A percentile compares a stretch with the other conserved stretches of the same genome.
These are phyloP conservation scores for Channallabes apus DNA, from an alignment of 2,797 vertebrate genomes.

Conservation along the genomic window DNA sequence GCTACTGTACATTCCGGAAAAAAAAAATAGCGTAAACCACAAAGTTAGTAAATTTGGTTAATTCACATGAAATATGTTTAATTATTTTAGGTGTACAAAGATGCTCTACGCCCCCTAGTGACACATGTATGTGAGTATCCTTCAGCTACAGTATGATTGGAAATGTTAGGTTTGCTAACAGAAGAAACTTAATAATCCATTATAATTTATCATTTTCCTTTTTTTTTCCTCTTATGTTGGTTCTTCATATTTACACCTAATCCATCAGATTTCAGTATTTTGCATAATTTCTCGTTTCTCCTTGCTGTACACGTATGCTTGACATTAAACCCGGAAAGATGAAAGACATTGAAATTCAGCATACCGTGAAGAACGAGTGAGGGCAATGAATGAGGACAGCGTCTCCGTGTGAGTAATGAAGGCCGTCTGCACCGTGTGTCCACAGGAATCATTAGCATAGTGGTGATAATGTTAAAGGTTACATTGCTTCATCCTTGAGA, in stretches of 20 bases:
- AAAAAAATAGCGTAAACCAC: too few relatives aligned
- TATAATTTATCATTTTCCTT: too few relatives aligned
- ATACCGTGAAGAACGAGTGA: not conserved
- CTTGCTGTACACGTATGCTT: not conserved
- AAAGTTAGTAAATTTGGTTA: too few relatives aligned
- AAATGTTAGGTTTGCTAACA: not conserved
- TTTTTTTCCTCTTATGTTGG: too few relatives aligned
- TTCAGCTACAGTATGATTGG: not conserved
- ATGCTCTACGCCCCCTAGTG: not conserved
- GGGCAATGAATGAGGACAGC: slow-evolving; percentile 20
- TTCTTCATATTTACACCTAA: not conserved
- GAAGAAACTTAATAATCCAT: not conserved
- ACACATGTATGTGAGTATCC: not conserved
- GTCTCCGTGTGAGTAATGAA: slow-evolving; percentile 44
- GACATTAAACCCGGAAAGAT: slow-evolving; percentile 7
- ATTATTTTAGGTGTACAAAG: not conserved
- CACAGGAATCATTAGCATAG: slow-evolving; percentile 50
- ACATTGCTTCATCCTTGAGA: slow-evolving; percentile 18
- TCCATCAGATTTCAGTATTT: not conserved
- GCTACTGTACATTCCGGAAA: too few relatives aligned
- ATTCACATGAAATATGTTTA: too few relatives aligned
- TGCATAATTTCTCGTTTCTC: slow-evolving; percentile 8
- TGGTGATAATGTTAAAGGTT: slow-evolving; percentile 55
- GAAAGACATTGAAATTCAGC: not conserved
- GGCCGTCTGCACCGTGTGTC: slow-evolving; percentile 44